Conservation (phyloP, 2,113 vertebrate species). For the Microcebus griseorufus region DNA sequence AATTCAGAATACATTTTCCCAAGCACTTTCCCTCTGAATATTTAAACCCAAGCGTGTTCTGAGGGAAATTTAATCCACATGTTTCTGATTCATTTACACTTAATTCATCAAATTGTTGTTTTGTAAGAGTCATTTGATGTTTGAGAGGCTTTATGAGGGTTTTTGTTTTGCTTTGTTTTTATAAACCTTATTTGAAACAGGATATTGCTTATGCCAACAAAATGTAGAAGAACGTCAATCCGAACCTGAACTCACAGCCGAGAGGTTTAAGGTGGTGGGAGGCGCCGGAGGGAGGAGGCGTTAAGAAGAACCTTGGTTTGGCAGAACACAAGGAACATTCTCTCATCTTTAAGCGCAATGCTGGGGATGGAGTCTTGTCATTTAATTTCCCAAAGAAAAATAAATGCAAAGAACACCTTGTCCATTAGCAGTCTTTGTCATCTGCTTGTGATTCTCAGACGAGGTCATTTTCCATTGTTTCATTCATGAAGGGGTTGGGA, state of each 20-base stretch:
- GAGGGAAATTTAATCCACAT: constrained; percentile 67
- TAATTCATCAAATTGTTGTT: constrained; percentile 73
- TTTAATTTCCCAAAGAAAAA: constrained; percentile 19
- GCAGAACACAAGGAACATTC: background rate
- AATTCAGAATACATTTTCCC: constrained; percentile 57
- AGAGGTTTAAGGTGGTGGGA: background rate
- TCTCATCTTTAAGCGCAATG: background rate
- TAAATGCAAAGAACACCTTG: background rate
- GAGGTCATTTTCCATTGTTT: background rate
- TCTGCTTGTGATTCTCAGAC: background rate
- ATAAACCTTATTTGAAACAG: constrained; percentile 56
- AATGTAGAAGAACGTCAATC: background rate
- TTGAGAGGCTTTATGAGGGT: constrained; percentile 35
- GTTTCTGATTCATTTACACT: constrained; percentile 72
- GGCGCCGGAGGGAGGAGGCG: background rate
- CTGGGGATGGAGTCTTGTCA: background rate
- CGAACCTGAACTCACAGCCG: background rate
- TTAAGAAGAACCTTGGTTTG: background rate
- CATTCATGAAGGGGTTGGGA: background rate
- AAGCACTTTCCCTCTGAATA: constrained; percentile 47
- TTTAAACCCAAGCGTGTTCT: background rate
- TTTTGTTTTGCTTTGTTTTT: background rate
- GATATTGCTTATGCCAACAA: background rate
- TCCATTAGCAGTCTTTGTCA: background rate
- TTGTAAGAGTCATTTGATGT: constrained; percentile 61